Evolutionary conservation across 2,797 vertebrate genomes (phyloP).

Genomic region (Bovichtus diacanthus): DNA sequence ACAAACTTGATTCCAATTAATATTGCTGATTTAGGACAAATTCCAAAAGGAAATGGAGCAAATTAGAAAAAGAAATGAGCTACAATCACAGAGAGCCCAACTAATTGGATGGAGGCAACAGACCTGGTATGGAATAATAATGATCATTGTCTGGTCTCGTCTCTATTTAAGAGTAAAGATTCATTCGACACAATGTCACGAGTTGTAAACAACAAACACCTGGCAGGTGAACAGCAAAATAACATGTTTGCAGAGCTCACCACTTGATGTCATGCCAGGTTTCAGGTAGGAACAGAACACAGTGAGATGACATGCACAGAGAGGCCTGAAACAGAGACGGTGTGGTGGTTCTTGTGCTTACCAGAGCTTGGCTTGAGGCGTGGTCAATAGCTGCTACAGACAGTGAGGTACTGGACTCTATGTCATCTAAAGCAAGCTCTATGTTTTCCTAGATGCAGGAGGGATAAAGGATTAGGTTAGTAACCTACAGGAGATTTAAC

Average conservation of each 20-base stretch:
- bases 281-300: background rate
- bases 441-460: slow-evolving; percentile 93
- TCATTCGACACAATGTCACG: background rate
- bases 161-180: background rate
- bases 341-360: slow-evolving; percentile 80
- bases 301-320: background rate
- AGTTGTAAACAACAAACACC: slow-evolving; percentile 3
- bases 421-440: slow-evolving; percentile 94
- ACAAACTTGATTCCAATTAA: slow-evolving; percentile 42
- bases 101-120: slow-evolving; percentile 20
- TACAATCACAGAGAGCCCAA: slow-evolving; percentile 17
- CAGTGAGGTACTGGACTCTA: slow-evolving; percentile 88
- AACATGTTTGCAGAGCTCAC: background rate
- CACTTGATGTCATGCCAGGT: background rate
- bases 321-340: slow-evolving; percentile 3
- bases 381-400: slow-evolving; percentile 95
- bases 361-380: slow-evolving; percentile 94
- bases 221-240: background rate
- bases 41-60: slow-evolving; percentile 40
- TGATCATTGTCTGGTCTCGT: background rate
- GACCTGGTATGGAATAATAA: slow-evolving; percentile 8
- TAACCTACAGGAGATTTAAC: slow-evolving; percentile 35
- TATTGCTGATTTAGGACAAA: slow-evolving; percentile 19
- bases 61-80: slow-evolving; percentile 17
- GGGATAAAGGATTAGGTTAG: slow-evolving; percentile 80